These are phyloP conservation scores for Spheniscus mendiculus DNA, from an alignment of 2,113 vertebrate species.

Conservation along the genomic window DNA sequence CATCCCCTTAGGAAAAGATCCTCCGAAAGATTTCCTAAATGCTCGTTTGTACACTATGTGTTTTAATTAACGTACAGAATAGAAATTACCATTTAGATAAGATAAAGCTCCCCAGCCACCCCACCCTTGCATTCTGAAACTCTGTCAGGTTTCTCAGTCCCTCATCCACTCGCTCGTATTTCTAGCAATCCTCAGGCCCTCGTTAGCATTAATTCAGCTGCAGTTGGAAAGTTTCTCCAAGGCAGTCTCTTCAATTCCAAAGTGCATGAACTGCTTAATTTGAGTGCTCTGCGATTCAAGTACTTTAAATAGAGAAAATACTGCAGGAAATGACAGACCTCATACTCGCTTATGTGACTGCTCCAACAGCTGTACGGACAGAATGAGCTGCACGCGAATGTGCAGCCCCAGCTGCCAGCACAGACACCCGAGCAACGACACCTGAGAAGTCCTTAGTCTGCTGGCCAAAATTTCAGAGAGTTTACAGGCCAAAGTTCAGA, in stretches of 20 bases:
- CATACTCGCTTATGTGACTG: neutral
- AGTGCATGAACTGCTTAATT: conserved; percentile 68
- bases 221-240: conserved; percentile 63
- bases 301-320: conserved; percentile 70
- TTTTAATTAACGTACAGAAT: conserved; percentile 37
- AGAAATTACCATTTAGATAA: conserved; percentile 56
- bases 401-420: neutral
- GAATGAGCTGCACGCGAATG: fast-evolving
- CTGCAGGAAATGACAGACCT: conserved; percentile 31
- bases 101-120: conserved; percentile 29
- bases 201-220: conserved; percentile 5
- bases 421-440: neutral
- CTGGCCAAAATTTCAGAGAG: neutral
- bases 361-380: neutral
- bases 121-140: conserved; percentile 3
- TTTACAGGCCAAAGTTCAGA: neutral
- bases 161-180: neutral
- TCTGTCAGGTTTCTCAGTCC: conserved; percentile 17
- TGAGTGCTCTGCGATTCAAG: conserved; percentile 61
- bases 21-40: conserved; percentile 1
- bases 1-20: conserved; percentile 19
- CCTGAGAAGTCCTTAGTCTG: neutral
- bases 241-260: conserved; percentile 57
- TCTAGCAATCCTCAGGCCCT: neutral
- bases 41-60: conserved; percentile 19